These are phyloP conservation scores for Vesta saturnalis DNA, from an alignment of 2,888 invertebrate genomes.

Conservation along the genomic window DNA sequence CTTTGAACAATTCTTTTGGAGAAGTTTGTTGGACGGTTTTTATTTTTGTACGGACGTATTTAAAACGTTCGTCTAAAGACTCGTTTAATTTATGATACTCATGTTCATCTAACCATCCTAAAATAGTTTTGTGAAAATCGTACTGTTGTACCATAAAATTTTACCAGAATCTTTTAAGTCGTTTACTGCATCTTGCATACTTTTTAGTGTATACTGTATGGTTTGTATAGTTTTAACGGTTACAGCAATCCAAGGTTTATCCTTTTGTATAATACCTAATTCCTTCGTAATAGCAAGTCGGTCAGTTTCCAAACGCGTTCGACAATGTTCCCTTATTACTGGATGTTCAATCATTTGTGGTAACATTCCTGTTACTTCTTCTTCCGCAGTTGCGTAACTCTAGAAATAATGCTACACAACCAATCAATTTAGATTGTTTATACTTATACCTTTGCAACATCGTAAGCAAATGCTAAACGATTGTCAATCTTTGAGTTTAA, in stretches of 20 bases:
- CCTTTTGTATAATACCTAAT: constrained; percentile 66
- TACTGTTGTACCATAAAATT: neutral
- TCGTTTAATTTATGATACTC: constrained; percentile 65
- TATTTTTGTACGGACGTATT: constrained; percentile 50
- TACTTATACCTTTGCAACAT: constrained; percentile 69
- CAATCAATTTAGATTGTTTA: no score
- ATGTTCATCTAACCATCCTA: constrained; percentile 69
- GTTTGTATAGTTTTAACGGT: constrained; percentile 74
- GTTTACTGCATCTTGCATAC: constrained; percentile 66
- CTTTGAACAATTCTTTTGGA: constrained; percentile 60
- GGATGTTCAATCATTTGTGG: constrained; percentile 63
- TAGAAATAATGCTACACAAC: constrained; percentile 44
- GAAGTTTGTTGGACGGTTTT: constrained; percentile 63
- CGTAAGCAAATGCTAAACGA: constrained; percentile 69
- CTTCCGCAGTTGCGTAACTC: constrained; percentile 71
- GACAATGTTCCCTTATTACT: constrained; percentile 50
- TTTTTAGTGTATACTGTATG: constrained; percentile 69
- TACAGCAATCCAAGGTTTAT: constrained; percentile 70
- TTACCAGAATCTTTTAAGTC: constrained; percentile 67
- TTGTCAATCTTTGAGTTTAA: constrained; percentile 67
- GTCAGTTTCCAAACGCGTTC: constrained; percentile 43
- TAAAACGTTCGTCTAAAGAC: constrained; percentile 67
- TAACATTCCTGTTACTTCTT: constrained; percentile 67
- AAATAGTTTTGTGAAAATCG: no score
- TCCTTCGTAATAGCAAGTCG: constrained; percentile 64